Evolutionary conservation across 2,888 invertebrate species (phyloP).

Genomic region (Lymantria monacha): DNA sequence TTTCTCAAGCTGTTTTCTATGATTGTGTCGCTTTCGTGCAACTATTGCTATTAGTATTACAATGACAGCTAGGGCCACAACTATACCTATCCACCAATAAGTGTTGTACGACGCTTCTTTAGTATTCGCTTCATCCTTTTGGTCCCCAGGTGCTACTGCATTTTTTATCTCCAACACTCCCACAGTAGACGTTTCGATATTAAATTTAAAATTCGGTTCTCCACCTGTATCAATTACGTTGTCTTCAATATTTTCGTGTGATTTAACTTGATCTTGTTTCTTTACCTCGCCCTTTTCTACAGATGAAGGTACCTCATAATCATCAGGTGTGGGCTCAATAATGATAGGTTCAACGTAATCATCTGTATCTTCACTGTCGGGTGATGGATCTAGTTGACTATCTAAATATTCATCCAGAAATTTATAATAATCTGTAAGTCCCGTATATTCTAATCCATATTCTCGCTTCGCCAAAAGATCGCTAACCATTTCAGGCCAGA

Average conservation of each 20-base stretch:
- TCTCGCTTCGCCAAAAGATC: constrained; percentile 72
- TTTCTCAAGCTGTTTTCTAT: constrained; percentile 73
- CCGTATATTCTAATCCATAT: constrained; percentile 73
- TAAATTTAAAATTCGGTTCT: constrained; percentile 52
- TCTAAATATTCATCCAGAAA: constrained; percentile 80
- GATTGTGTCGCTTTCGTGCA: constrained; percentile 74
- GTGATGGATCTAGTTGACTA: constrained; percentile 63
- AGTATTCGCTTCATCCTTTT: constrained; percentile 45
- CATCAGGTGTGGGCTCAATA: constrained; percentile 43
- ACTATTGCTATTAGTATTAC: constrained; percentile 69
- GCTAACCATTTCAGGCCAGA: constrained; percentile 76
- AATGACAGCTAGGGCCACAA: constrained; percentile 65
- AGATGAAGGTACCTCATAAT: constrained; percentile 51
- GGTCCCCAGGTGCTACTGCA: constrained; percentile 55
- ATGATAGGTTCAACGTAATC: constrained; percentile 62
- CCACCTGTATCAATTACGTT: constrained; percentile 64
- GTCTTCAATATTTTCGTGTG: constrained; percentile 43
- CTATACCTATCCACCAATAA: constrained; percentile 78
- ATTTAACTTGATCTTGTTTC: constrained; percentile 21
- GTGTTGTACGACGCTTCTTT: constrained; percentile 72
- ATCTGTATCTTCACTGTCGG: constrained; percentile 43
- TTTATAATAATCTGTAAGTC: constrained; percentile 79
- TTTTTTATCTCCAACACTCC: constrained; percentile 73
- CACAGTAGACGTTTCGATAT: constrained; percentile 69
- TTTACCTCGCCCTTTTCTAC: constrained; percentile 23